Percentiles rank a stretch among this genome's conserved stretches.
These are phyloP conservation scores for Carapus acus DNA, from an alignment of 2,797 vertebrate species.

Conservation along the genomic window DNA sequence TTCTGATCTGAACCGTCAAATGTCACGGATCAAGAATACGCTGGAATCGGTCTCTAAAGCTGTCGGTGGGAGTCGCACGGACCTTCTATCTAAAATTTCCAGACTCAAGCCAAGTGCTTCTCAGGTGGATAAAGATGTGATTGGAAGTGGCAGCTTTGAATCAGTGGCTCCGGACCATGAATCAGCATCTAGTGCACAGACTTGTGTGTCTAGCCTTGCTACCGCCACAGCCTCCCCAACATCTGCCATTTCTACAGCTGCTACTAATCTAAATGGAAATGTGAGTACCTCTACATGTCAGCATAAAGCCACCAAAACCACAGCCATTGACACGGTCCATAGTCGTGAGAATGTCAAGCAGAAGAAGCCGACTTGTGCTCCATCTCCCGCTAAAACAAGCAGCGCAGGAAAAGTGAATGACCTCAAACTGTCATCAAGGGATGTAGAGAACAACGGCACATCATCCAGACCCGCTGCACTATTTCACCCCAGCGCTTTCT, in stretches of 20 bases:
- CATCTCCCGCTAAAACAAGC: constrained; percentile 34
- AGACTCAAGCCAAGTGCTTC: constrained; percentile 74
- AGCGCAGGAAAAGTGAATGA: constrained; percentile 35
- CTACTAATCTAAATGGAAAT: constrained; percentile 30
- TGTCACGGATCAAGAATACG: constrained; percentile 88
- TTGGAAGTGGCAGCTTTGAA: constrained; percentile 43
- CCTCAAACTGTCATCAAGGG: constrained; percentile 19
- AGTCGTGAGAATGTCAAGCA: constrained; percentile 48
- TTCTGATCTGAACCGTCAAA: constrained; percentile 74
- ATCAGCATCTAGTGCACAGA: constrained; percentile 14
- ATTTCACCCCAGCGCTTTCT: constrained; percentile 80
- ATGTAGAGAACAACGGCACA: constrained; percentile 45
- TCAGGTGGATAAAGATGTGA: constrained; percentile 59
- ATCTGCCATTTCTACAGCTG: constrained; percentile 13
- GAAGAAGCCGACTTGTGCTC: constrained; percentile 45
- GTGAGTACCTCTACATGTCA: constrained; percentile 28
- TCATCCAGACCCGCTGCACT: constrained; percentile 66
- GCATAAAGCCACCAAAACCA: constrained; percentile 15
- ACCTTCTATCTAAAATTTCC: constrained; percentile 82
- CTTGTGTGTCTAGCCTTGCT: constrained; percentile 17
- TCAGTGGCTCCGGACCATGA: constrained; percentile 33
- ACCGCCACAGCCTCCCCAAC: constrained; percentile 5
- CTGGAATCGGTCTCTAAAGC: constrained; percentile 89
- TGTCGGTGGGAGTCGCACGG: constrained; percentile 82
- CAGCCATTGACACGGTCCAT: constrained; percentile 9